A percentile compares a stretch with the other conserved stretches of the same genome.
Evolutionary conservation across 2,888 invertebrate species (phyloP).

Genomic region (Lydus trimaculatus): DNA sequence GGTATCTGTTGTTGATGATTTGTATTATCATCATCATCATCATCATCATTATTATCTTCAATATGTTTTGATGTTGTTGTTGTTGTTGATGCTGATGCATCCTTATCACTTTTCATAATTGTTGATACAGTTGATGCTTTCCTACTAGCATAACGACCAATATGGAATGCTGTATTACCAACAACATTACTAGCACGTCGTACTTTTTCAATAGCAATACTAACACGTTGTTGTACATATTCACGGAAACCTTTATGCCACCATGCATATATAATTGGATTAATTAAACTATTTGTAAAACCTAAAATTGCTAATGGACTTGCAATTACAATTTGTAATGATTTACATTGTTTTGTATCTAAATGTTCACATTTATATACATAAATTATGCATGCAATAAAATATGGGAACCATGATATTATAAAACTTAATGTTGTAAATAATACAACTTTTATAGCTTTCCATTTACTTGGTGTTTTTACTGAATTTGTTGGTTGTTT

Average conservation of each 20-base stretch:
- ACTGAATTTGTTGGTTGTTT: constrained; percentile 35
- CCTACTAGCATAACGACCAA: not conserved
- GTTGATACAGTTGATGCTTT: not conserved
- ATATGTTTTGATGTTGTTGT: not conserved
- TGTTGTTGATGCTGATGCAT: not conserved
- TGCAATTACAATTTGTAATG: constrained; percentile 63
- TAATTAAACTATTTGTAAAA: constrained; percentile 68
- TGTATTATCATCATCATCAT: too few species aligned
- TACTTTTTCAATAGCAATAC: constrained; percentile 26
- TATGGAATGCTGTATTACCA: constrained; percentile 15
- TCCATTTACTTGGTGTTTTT: constrained; percentile 64
- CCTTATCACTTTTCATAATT: not conserved
- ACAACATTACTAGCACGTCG: constrained; percentile 2
- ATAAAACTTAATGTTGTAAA: constrained; percentile 69
- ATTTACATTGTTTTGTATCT: constrained; percentile 58
- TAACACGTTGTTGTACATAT: constrained; percentile 59
- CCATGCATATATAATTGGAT: constrained; percentile 74
- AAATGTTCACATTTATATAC: constrained; percentile 54
- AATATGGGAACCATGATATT: constrained; percentile 71
- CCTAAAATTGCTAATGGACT: constrained; percentile 69
- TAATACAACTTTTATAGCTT: constrained; percentile 69
- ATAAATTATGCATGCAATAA: constrained; percentile 65
- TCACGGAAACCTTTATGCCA: constrained; percentile 73
- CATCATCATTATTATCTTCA: too few species aligned
- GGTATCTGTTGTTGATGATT: too few species aligned